These are phyloP conservation scores for Sterna hirundo DNA, from an alignment of 2,113 vertebrate genomes.

Conservation along the genomic window DNA sequence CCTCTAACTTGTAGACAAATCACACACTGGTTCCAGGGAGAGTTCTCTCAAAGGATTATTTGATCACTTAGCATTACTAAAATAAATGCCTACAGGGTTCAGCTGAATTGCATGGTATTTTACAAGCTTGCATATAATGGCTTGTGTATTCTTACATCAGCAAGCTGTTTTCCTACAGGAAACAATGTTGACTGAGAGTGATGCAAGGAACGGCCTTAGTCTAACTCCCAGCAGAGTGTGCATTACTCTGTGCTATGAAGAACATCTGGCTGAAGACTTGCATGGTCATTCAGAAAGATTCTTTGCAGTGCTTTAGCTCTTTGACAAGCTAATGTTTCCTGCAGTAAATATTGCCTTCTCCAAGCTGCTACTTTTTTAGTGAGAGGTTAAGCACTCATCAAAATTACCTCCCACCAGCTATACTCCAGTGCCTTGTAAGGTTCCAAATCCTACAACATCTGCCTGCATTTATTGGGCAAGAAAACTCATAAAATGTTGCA, in stretches of 20 bases:
- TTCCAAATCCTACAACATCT: slow-evolving; percentile 66
- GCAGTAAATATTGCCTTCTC: slow-evolving; percentile 64
- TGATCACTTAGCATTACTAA: neutral
- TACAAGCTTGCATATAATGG: neutral
- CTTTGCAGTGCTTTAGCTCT: neutral
- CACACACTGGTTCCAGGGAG: neutral
- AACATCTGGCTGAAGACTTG: slow-evolving; percentile 51
- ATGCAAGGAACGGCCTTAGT: neutral
- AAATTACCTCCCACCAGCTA: slow-evolving; percentile 63
- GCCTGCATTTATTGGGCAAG: slow-evolving; percentile 42
- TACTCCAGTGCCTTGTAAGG: slow-evolving; percentile 48
- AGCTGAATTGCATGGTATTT: slow-evolving; percentile 13
- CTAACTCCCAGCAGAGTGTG: neutral
- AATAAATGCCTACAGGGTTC: slow-evolving; percentile 19
- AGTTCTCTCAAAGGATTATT: slow-evolving; percentile 38
- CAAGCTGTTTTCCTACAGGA: slow-evolving; percentile 24
- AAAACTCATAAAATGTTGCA: slow-evolving; percentile 56
- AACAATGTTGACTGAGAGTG: neutral
- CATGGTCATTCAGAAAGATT: slow-evolving; percentile 1
- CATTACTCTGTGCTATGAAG: neutral
- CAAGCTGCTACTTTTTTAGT: slow-evolving; percentile 71
- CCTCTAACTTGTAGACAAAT: neutral
- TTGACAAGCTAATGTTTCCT: slow-evolving; percentile 68
- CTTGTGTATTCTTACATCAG: neutral
- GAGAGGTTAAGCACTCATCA: slow-evolving; percentile 67